phyloP scores from a whole-genome alignment of 2,888 invertebrate species.

The Drosophila vallismaia region DNA sequence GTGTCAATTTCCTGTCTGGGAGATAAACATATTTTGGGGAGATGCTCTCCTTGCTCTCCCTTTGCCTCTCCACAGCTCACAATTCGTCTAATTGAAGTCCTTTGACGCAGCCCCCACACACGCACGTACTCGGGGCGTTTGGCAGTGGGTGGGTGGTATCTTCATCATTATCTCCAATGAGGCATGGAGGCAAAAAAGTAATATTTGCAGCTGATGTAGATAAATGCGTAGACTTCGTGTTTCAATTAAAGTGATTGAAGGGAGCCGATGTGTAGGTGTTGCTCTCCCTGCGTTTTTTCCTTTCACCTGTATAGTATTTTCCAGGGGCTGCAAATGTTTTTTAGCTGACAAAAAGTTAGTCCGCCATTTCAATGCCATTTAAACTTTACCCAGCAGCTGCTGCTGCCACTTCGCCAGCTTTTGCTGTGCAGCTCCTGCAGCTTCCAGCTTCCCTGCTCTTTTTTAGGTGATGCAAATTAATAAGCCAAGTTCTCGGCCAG shows the following conservation, averaged over 20 bases:
- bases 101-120: slow-evolving; percentile 56
- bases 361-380: slow-evolving; percentile 49
- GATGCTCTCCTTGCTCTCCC: not conserved
- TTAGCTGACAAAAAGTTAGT: slow-evolving; percentile 64
- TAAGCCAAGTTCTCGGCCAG: slow-evolving; percentile 64
- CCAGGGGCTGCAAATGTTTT: slow-evolving; percentile 52
- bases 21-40: slow-evolving; percentile 36
- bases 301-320: slow-evolving; percentile 5
- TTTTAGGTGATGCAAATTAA: slow-evolving; percentile 64
- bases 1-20: slow-evolving; percentile 52
- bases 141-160: slow-evolving; percentile 4
- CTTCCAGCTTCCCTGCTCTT: slow-evolving; percentile 11
- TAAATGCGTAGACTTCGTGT: slow-evolving; percentile 79
- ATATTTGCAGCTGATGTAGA: slow-evolving; percentile 79
- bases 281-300: not conserved
- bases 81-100: slow-evolving; percentile 75
- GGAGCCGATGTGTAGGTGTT: slow-evolving; percentile 32
- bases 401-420: slow-evolving; percentile 11
- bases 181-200: slow-evolving; percentile 49
- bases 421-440: slow-evolving; percentile 6
- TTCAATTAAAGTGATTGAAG: slow-evolving; percentile 79
- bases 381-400: slow-evolving; percentile 42
- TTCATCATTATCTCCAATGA: slow-evolving; percentile 46
- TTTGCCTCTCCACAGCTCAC: slow-evolving; percentile 42
- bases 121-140: slow-evolving; percentile 12